Percentiles rank a stretch among this genome's conserved stretches.
Conservation (phyloP, 2,797 vertebrate genomes). For the Novumbra hubbsi region DNA sequence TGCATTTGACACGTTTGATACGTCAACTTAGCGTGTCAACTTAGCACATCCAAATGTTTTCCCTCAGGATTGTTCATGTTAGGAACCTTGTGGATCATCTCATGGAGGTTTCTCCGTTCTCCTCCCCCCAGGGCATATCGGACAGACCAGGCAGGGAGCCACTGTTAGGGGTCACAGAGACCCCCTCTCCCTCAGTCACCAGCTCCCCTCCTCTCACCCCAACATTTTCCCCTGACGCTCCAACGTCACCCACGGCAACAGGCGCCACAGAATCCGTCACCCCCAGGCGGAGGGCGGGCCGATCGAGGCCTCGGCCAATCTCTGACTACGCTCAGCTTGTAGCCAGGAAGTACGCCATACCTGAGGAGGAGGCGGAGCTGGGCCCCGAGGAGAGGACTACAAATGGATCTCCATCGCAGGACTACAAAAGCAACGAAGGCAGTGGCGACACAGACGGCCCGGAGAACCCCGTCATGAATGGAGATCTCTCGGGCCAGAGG, state of each 20-base stretch:
- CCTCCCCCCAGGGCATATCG: constrained; percentile 49
- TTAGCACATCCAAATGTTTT: constrained; percentile 35
- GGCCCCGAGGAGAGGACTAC: constrained; percentile 59
- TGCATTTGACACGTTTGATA: constrained; percentile 23
- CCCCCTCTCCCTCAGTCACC: constrained; percentile 65
- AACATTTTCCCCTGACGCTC: constrained; percentile 37
- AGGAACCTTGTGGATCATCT: constrained; percentile 14
- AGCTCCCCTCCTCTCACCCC: constrained; percentile 63
- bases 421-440: constrained; percentile 27
- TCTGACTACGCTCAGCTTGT: constrained; percentile 89
- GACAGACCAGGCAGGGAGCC: constrained; percentile 34
- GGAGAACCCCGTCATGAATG: constrained; percentile 40
- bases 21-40: constrained; percentile 37
- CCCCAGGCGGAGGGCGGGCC: constrained; percentile 74
- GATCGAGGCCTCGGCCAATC: constrained; percentile 83
- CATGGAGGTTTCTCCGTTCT: constrained; percentile 12
- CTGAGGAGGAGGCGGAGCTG: constrained; percentile 79
- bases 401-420: constrained; percentile 26
- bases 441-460: constrained; percentile 32
- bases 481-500: constrained; percentile 60
- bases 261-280: constrained; percentile 62
- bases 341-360: constrained; percentile 83
- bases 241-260: constrained; percentile 34
- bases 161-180: constrained; percentile 48
- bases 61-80: constrained; percentile 9